Conservation (phyloP, 2,888 invertebrate species). For the Drosophila crucigera region DNA sequence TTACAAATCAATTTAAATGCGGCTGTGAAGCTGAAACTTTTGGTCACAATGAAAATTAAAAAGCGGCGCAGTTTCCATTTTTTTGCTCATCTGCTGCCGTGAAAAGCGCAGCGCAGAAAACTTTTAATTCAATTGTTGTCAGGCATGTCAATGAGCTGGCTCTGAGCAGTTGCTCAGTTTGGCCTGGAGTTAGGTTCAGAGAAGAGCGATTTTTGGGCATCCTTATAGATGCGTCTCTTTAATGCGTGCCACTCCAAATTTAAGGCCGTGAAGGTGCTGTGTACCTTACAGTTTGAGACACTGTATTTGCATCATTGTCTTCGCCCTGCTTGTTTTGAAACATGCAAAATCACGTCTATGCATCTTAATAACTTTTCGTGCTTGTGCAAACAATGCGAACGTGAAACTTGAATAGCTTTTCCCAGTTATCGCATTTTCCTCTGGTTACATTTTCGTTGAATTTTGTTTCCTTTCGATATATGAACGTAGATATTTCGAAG, state of each 20-base stretch:
- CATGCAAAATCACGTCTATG: constrained; percentile 75
- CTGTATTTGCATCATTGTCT: constrained; percentile 14
- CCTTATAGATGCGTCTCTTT: background rate
- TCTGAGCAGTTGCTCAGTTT: background rate
- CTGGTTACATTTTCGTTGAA: constrained; percentile 16
- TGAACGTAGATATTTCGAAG: background rate
- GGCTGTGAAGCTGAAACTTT: constrained; percentile 44
- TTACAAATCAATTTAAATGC: constrained; percentile 79
- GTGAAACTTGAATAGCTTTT: constrained; percentile 73
- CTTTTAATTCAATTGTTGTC: constrained; percentile 79
- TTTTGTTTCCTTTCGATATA: background rate
- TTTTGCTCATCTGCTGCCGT: constrained; percentile 26
- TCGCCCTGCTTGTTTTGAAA: constrained; percentile 48
- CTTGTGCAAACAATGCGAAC: constrained; percentile 74
- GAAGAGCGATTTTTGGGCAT: background rate
- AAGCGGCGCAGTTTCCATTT: constrained; percentile 41
- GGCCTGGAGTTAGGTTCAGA: background rate
- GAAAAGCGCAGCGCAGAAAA: constrained; percentile 47
- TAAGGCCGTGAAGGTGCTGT: constrained; percentile 49
- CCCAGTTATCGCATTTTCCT: constrained; percentile 49
- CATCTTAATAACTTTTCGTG: constrained; percentile 78
- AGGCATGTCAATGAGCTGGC: constrained; percentile 70
- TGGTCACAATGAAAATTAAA: constrained; percentile 46
- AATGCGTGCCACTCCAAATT: constrained; percentile 40
- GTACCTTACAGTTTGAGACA: background rate